Conservation (phyloP, 2,113 vertebrate species). For the Alligator sinensis region DNA sequence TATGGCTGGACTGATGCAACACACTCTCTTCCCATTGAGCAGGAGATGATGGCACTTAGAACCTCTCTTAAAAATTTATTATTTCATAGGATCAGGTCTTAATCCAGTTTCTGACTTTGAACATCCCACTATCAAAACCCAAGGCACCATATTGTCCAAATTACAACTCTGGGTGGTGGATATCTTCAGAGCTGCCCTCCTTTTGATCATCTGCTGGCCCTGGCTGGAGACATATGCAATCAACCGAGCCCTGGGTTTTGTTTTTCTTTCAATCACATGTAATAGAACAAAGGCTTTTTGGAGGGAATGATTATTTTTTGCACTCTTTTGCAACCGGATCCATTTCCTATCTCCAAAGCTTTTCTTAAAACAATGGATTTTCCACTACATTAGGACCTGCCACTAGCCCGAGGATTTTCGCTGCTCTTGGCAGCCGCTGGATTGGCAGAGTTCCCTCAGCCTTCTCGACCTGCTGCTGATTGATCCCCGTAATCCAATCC, state of each 20-base stretch:
- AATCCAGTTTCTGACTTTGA: not conserved
- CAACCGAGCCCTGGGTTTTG: slow-evolving; percentile 19
- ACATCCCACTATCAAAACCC: slow-evolving; percentile 14
- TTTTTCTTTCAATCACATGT: slow-evolving; percentile 22
- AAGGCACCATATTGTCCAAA: slow-evolving; percentile 38
- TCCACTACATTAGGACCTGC: slow-evolving; percentile 64
- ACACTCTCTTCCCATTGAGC: slow-evolving; percentile 3
- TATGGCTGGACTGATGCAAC: slow-evolving; percentile 2
- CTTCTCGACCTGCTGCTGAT: slow-evolving; percentile 74
- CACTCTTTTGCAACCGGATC: slow-evolving; percentile 28
- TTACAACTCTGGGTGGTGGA: not conserved
- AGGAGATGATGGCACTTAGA: slow-evolving; percentile 8
- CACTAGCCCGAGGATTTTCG: slow-evolving; percentile 68
- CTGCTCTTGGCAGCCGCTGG: slow-evolving; percentile 63
- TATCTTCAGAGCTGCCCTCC: slow-evolving; percentile 13
- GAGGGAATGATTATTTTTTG: slow-evolving; percentile 47
- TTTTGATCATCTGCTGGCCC: slow-evolving; percentile 29
- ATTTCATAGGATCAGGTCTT: not conserved
- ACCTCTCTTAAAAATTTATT: slow-evolving; percentile 16
- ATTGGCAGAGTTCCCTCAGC: slow-evolving; percentile 70
- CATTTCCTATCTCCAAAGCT: slow-evolving; percentile 66
- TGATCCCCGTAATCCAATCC: slow-evolving; percentile 76
- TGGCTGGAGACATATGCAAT: not conserved
- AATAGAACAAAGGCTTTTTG: slow-evolving; percentile 26
- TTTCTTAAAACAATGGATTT: slow-evolving; percentile 74